These are phyloP conservation scores for Onychomys leucogaster DNA, from an alignment of 2,797 vertebrate genomes.

Conservation along the genomic window DNA sequence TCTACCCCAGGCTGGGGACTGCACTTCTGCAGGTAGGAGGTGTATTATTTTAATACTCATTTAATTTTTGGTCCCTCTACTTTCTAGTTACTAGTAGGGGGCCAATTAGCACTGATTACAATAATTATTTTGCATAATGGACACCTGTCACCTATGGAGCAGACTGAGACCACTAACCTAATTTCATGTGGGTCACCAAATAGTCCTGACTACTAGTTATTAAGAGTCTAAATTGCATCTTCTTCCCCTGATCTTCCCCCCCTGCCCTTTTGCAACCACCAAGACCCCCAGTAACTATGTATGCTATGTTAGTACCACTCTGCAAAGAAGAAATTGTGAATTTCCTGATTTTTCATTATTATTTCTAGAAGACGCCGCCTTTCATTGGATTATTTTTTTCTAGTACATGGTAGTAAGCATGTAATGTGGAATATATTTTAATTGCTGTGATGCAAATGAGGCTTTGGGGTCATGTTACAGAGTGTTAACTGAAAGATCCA, in stretches of 20 bases:
- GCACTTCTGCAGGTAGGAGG: background rate
- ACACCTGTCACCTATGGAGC: slow-evolving; percentile 60
- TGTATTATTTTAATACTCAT: slow-evolving; percentile 46
- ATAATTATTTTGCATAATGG: slow-evolving; percentile 60
- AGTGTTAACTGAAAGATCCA: slow-evolving; percentile 83
- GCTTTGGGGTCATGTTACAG: slow-evolving; percentile 83
- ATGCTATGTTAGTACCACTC: background rate
- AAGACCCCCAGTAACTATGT: background rate
- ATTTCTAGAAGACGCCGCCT: background rate
- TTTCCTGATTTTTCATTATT: background rate
- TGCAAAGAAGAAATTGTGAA: background rate
- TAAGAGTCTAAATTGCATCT: background rate
- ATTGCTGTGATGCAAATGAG: slow-evolving; percentile 85
- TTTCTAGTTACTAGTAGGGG: slow-evolving; percentile 46
- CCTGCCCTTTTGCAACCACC: too few species aligned
- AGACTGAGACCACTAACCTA: slow-evolving; percentile 34
- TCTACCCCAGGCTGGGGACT: background rate
- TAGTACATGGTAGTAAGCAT: slow-evolving; percentile 48
- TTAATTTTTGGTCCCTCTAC: slow-evolving; percentile 70
- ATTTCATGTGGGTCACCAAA: slow-evolving; percentile 52
- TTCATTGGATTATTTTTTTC: slow-evolving; percentile 54
- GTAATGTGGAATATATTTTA: slow-evolving; percentile 83
- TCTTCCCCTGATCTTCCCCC: rapidly evolving
- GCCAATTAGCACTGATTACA: slow-evolving; percentile 50
- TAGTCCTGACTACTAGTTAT: background rate